Conservation (phyloP, 2,888 invertebrate genomes). For the Napeogenes inachia region DNA sequence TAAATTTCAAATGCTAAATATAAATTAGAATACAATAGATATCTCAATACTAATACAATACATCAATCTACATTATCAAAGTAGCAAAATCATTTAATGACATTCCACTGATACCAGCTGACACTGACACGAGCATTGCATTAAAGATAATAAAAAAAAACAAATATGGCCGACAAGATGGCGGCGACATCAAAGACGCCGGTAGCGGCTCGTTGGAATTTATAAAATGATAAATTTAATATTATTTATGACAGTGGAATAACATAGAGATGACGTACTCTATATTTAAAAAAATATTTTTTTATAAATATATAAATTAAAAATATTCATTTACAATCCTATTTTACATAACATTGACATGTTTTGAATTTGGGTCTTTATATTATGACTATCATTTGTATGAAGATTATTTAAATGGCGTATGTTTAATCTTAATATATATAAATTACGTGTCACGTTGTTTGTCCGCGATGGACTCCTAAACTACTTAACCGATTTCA, state of each 20-base stretch:
- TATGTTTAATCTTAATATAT: no score
- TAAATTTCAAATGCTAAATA: not conserved
- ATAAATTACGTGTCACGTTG: no score
- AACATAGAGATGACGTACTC: conserved; percentile 48
- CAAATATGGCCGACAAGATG: conserved; percentile 68
- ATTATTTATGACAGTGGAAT: conserved; percentile 63
- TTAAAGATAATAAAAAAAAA: conserved; percentile 66
- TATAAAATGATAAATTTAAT: conserved; percentile 76
- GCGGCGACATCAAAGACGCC: conserved; percentile 68
- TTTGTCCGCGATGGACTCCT: no score
- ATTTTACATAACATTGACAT: no score
- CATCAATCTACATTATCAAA: conserved; percentile 33
- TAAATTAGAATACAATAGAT: conserved; percentile 2
- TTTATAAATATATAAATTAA: no score
- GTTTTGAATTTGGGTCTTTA: no score
- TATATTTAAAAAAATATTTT: conserved; percentile 17
- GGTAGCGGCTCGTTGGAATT: conserved; percentile 69
- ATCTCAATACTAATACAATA: not conserved
- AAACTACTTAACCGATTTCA: no score
- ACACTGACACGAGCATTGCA: conserved; percentile 69
- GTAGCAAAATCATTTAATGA: conserved; percentile 39
- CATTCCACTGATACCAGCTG: conserved; percentile 51
- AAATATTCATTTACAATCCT: no score
- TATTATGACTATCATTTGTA: no score
- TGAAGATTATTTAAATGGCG: no score